Base-by-base conservation (phyloP, 2,888 invertebrate genomes). In the Schizaphis graminum region DNA sequence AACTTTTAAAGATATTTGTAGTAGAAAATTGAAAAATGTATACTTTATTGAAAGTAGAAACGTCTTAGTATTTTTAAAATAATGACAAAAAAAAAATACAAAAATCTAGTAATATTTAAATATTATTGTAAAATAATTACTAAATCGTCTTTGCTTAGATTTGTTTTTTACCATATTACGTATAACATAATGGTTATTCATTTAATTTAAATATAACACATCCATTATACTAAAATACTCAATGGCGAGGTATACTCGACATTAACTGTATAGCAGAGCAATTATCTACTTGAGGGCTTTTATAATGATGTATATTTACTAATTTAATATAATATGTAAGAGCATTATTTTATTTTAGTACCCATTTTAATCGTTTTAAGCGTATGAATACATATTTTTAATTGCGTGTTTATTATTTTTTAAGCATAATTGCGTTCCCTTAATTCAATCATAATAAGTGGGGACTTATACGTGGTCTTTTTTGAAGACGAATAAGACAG, bases 1-100 rank as follows among this genome's bases (percentile, higher is more conserved):
- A n/a, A 67, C 0, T n/a, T n/a, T n/a, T 0, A n/a, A 1, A 0
- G 3, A 8, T 2, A 4, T n/a, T 67, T 57, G 7, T 57, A 1
- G 56, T 56, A 24, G 24, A 24, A 24, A 26, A 56, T 7, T 57
- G 7, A 2, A 53, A 53, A 53, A 57, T 57, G 8, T 57, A 57
- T 57, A 57, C 26, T 57, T 61, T 28, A 0, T n/a, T 61, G 3
- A 61, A 28, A n/a, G 28, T 11, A 61, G 11, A 61, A 3, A 61
- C n/a, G 0, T 61, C 3, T 28, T 26, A 26, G 26, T 57, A 26
- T 28, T 61, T 57, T 61, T 28, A 28, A 28, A 61, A 28, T 61
- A 61, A 28, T 3, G 4, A 10, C 11, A 13, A 61, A 61, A 28
- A 28, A 28, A 28, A 61, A 61, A 61, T 10, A 28, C 0, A 28